phyloP scores from a whole-genome alignment of 1,140 invertebrate genomes.

The Ips nitidus region DNA sequence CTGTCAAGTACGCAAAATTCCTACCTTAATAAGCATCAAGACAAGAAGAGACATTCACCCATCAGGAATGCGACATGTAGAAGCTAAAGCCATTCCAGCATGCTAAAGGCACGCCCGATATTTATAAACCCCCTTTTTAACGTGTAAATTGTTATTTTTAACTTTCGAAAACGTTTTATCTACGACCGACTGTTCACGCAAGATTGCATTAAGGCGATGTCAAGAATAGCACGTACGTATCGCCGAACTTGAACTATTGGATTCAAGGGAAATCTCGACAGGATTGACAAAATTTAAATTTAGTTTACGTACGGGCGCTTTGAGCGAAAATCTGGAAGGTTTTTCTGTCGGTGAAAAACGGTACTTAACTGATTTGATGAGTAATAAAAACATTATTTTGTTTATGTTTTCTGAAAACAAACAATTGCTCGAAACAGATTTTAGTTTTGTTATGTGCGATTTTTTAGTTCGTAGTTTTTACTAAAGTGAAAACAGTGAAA shows the following conservation, averaged over 20 bases:
- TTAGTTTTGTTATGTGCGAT: no score
- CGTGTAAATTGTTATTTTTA: conserved; percentile 19
- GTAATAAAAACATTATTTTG: background rate
- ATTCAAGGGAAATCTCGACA: conserved; percentile 5
- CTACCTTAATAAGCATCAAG: background rate
- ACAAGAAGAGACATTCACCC: conserved; percentile 14
- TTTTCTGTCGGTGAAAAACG: conserved; percentile 31
- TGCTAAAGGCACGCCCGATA: background rate
- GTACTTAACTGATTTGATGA: conserved; percentile 26
- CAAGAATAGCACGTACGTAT: conserved; percentile 15
- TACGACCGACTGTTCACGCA: conserved; percentile 5
- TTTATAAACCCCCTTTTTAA: conserved; percentile 27
- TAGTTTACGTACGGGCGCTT: conserved; percentile 33
- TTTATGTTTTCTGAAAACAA: no score
- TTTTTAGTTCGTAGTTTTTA: no score
- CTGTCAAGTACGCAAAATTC: no score
- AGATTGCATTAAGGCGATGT: background rate
- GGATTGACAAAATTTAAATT: conserved; percentile 35
- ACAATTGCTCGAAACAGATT: no score
- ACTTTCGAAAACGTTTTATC: conserved; percentile 5
- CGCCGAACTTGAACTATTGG: background rate
- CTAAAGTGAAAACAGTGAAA: no score
- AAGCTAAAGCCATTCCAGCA: background rate
- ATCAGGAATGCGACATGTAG: conserved; percentile 7
- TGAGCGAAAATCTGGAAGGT: conserved; percentile 26